Conservation (phyloP, 2,888 invertebrate genomes). For the Trimorus sp. region DNA sequence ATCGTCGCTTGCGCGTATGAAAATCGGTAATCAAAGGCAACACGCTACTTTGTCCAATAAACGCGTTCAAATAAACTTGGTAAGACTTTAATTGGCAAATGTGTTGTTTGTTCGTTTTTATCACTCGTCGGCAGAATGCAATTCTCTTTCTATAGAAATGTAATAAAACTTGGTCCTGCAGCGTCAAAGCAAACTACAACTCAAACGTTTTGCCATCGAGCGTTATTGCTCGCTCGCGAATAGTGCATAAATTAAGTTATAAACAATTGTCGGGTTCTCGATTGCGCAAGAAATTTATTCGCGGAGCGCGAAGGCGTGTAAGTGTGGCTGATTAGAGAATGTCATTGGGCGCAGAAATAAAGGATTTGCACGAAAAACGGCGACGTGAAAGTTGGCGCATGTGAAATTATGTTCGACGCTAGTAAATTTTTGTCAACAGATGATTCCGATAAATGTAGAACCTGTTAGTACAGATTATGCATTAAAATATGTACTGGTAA, state of each 20-base stretch:
- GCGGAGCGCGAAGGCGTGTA: not conserved
- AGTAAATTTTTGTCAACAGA: conserved; percentile 18
- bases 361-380: conserved; percentile 32
- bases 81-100: too few species aligned
- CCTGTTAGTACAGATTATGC: not conserved
- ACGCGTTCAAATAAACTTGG: too few species aligned
- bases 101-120: too few species aligned
- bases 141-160: too few species aligned
- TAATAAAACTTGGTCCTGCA: too few species aligned
- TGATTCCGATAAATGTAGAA: not conserved
- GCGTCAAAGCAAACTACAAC: too few species aligned
- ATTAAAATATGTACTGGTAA: not conserved
- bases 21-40: too few species aligned
- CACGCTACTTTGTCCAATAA: too few species aligned
- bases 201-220: too few species aligned
- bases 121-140: too few species aligned
- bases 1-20: too few species aligned
- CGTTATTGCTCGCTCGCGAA: too few species aligned
- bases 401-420: conserved; percentile 30
- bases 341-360: conserved; percentile 42
- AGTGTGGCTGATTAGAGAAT: conserved; percentile 39
- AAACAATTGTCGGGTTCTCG: conserved; percentile 24
- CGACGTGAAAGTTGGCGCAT: conserved; percentile 28
- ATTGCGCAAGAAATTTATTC: conserved; percentile 38
- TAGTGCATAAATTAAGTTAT: conserved; percentile 23